Percentiles rank a stretch among this genome's conserved stretches.
phyloP scores from a whole-genome alignment of 2,797 vertebrate genomes.

The Pipistrellus pygmaeus region DNA sequence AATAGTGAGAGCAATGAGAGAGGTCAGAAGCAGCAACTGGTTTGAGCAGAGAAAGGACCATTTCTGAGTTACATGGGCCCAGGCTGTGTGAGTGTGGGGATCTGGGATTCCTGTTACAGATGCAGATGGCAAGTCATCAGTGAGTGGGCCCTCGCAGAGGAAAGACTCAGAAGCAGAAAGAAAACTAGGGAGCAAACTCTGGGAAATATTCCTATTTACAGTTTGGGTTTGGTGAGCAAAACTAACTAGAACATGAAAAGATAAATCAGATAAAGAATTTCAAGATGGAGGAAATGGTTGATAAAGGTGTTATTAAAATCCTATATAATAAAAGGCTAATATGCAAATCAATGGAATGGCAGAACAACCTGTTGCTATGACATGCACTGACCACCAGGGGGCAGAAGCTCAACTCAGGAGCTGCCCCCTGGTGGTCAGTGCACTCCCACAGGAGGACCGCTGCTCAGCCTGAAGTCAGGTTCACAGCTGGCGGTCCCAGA shows the following conservation, averaged over 20 bases:
- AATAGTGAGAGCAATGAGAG: background rate
- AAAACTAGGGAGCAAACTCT: background rate
- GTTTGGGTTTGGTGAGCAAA: background rate
- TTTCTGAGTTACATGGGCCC: fast-evolving
- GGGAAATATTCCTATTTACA: background rate
- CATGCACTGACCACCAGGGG: no score
- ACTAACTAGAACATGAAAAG: background rate
- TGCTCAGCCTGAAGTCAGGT: no score
- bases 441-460: no score
- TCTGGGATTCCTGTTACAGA: background rate
- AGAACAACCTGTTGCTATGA: no score
- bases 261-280: background rate
- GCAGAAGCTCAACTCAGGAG: no score
- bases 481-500: no score
- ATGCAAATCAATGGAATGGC: no score
- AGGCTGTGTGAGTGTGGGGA: fast-evolving
- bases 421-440: no score
- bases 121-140: background rate
- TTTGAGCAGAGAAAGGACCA: fast-evolving
- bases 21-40: background rate
- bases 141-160: background rate
- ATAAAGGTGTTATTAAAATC: background rate
- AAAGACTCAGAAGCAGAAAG: background rate
- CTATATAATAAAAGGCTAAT: no score
- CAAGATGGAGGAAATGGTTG: background rate